phyloP scores from a whole-genome alignment of 2,888 invertebrate genomes.

The Xanthorhoe spadicearia region DNA sequence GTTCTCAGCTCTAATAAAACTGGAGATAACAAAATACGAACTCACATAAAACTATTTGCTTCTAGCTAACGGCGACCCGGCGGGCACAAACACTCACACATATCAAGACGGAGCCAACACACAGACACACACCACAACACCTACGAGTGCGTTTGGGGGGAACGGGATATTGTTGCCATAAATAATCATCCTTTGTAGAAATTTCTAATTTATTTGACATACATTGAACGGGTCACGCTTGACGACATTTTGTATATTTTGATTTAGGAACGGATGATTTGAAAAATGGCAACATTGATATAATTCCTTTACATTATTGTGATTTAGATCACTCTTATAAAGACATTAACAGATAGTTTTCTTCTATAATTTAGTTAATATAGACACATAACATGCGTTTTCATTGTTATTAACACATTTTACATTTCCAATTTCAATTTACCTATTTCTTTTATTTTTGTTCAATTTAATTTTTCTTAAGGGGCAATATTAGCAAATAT shows the following conservation, averaged over 20 bases:
- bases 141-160: slow-evolving; percentile 61
- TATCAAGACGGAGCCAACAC: slow-evolving; percentile 82
- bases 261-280: slow-evolving; percentile 46
- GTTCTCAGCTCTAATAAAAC: slow-evolving; percentile 11
- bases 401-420: slow-evolving; percentile 60
- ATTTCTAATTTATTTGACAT: slow-evolving; percentile 27
- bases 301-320: slow-evolving; percentile 80
- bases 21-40: slow-evolving; percentile 56
- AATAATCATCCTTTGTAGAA: slow-evolving; percentile 52
- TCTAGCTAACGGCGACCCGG: slow-evolving; percentile 81
- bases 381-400: slow-evolving; percentile 65
- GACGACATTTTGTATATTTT: slow-evolving; percentile 36
- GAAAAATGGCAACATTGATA: slow-evolving; percentile 67
- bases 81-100: slow-evolving; percentile 80
- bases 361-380: slow-evolving; percentile 59
- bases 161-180: slow-evolving; percentile 59
- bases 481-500: slow-evolving; percentile 47
- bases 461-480: slow-evolving; percentile 51
- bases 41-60: slow-evolving; percentile 79
- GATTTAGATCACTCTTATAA: slow-evolving; percentile 82
- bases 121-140: slow-evolving; percentile 77
- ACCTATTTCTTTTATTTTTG: slow-evolving; percentile 52
- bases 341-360: slow-evolving; percentile 83
- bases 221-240: slow-evolving; percentile 27
- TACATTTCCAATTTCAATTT: slow-evolving; percentile 70